Base-by-base conservation (phyloP, 2,888 invertebrate genomes). In the Tenthredo mesomela region DNA sequence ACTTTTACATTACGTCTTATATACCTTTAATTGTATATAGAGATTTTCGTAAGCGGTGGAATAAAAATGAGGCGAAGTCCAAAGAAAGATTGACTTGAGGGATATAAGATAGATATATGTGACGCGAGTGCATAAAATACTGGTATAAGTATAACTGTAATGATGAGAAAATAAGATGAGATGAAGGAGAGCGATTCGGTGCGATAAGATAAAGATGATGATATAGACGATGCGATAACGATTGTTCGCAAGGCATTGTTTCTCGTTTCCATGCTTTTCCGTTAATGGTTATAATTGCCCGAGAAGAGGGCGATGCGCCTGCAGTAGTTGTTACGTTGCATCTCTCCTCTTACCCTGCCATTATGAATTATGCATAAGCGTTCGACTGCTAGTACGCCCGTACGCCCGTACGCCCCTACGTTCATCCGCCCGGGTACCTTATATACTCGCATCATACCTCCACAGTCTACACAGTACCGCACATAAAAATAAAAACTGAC, bases 221-320 rank as follows among this genome's bases (percentile, higher is more conserved):
- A n/a, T n/a, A n/a, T 47, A 37, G 70, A 70, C 33, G 47, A 82
- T 29, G n/a, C 54, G 65, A 67, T 82, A 47, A 82, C 29, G 67
- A 82, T 82, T 43, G 70, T 70, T 82, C 29, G 67, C 47, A 18
- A 47, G 33, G 67, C 82, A 82, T 85, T 86, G 77, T 86, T 86
- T 84, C 86, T 84, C 78, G 78, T 85, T 86, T 85, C 86, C 86
- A 84, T 82, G 78, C 84, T 84, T 90, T 90, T 90, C 88, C 90
- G 88, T 89, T 90, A 90, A 90, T 89, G 87, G 87, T 87, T 88
- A 90, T 90, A 90, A 90, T 90, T 90, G 90, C 87, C 88, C 54
- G 85, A 82, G 84, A 61, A 43, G 71, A 87, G 88, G 88, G 88
- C 87, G 87, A 87, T 88, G 88, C 86, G 87, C 88, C 87, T 84